These are phyloP conservation scores for Turritopsis rubra DNA, from an alignment of 30 jellyfish, hydroid and myxozoan species.

Conservation along the genomic window DNA sequence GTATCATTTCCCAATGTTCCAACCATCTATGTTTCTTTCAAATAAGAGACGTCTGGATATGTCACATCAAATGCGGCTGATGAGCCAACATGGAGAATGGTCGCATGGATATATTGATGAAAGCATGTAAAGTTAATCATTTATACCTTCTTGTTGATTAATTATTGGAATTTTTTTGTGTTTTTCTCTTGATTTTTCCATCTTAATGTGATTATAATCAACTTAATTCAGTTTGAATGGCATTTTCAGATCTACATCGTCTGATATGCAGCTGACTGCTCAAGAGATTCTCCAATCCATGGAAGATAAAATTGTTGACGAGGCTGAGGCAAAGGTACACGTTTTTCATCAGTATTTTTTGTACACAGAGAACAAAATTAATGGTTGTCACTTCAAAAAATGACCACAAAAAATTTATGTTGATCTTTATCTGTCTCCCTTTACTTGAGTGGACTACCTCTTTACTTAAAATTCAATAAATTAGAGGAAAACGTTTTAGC, in stretches of 20 bases:
- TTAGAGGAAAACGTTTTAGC: neutral
- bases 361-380: too few relatives aligned
- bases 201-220: too few relatives aligned
- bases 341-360: too few relatives aligned
- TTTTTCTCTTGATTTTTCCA: neutral
- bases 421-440: too few relatives aligned
- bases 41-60: neutral
- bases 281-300: neutral
- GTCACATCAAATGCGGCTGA: neutral
- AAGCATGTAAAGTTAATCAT: neutral
- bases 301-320: neutral
- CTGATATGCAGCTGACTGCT: neutral
- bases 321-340: neutral
- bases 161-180: neutral
- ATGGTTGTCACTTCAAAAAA: too few relatives aligned
- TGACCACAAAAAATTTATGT: neutral
- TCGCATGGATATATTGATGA: neutral
- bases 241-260: neutral
- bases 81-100: neutral
- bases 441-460: too few relatives aligned
- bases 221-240: neutral
- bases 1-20: neutral
- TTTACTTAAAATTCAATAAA: too few relatives aligned
- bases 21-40: neutral
- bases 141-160: neutral